These are phyloP conservation scores for Phrynocephalus vlangalii DNA, from an alignment of 2,797 vertebrate species.

Conservation along the genomic window DNA sequence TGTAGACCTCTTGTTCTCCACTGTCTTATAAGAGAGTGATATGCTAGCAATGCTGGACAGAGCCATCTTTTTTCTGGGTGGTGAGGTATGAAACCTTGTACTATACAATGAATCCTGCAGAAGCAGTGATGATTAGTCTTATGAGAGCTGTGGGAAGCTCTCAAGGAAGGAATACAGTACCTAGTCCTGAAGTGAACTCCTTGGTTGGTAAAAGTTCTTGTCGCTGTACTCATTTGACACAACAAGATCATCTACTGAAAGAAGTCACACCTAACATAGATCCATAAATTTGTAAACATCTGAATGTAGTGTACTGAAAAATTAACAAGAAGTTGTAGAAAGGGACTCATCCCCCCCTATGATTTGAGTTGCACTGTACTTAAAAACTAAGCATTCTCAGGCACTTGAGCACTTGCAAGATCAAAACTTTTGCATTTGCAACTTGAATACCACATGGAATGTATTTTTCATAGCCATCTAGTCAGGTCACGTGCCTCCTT, in stretches of 20 bases:
- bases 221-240: neutral
- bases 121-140: neutral
- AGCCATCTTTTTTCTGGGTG: neutral
- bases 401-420: constrained; percentile 12
- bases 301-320: neutral
- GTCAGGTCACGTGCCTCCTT: neutral
- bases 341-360: neutral
- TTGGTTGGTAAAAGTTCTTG: neutral
- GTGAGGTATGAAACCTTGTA: neutral
- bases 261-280: neutral
- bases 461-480: constrained; percentile 1
- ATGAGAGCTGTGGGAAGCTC: neutral
- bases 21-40: neutral
- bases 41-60: too few relatives aligned
- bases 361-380: neutral
- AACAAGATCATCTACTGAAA: neutral
- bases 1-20: neutral
- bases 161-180: neutral
- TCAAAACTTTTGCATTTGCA: constrained; percentile 26
- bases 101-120: neutral
- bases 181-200: neutral
- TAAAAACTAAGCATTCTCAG: neutral
- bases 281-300: neutral
- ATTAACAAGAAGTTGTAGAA: neutral
- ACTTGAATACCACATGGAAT: neutral